These are phyloP conservation scores for Tipula lateralis DNA, from an alignment of 2,888 invertebrate species.

Conservation along the genomic window DNA sequence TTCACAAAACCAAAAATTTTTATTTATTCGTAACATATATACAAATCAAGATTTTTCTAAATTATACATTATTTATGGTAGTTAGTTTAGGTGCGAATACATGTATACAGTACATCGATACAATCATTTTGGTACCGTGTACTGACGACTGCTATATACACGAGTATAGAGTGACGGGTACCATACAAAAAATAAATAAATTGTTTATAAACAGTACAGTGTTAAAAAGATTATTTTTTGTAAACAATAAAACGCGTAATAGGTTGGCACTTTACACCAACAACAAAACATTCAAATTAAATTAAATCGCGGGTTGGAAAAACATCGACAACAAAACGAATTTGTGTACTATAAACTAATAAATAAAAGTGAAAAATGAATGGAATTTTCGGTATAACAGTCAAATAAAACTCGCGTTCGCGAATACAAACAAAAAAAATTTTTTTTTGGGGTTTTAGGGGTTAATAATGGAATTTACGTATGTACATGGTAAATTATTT, in stretches of 20 bases:
- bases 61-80: too few relatives aligned
- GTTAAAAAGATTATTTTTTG: not conserved
- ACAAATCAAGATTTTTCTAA: too few relatives aligned
- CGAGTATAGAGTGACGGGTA: too few relatives aligned
- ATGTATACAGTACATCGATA: too few relatives aligned
- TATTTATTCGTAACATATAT: too few relatives aligned
- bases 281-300: not conserved
- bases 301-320: not conserved
- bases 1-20: too few relatives aligned
- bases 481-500: not conserved
- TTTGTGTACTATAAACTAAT: not conserved
- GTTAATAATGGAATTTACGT: conserved; percentile 7
- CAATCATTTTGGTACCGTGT: too few relatives aligned
- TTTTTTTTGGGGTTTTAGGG: not conserved
- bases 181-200: too few relatives aligned
- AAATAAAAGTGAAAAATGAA: not conserved
- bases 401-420: not conserved
- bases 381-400: not conserved
- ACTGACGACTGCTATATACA: too few relatives aligned
- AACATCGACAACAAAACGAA: not conserved
- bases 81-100: too few relatives aligned
- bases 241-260: not conserved
- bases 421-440: conserved; percentile 1
- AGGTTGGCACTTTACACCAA: not conserved
- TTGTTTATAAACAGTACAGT: not conserved